Percentiles rank a stretch among this genome's conserved stretches.
Conservation (phyloP, 2,113 vertebrate genomes). For the Sylvia atricapilla region DNA sequence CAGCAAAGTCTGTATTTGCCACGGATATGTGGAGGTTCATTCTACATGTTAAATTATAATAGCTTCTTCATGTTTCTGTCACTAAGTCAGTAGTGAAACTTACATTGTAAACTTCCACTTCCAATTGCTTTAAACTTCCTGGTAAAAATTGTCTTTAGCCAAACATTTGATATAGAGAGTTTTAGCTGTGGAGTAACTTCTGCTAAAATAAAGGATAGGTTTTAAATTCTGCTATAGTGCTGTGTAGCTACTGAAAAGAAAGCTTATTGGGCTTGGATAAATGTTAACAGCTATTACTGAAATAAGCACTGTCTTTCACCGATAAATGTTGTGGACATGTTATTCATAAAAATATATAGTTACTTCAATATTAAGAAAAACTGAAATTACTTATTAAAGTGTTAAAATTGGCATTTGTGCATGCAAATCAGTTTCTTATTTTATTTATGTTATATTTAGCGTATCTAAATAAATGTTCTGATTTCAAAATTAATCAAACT, state of each 20-base stretch:
- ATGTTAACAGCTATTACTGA: neutral
- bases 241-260: neutral
- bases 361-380: neutral
- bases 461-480: neutral
- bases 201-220: neutral
- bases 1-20: slow-evolving; percentile 67
- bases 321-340: neutral
- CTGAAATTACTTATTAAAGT: neutral
- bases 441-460: neutral
- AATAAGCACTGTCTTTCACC: neutral
- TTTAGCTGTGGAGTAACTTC: neutral
- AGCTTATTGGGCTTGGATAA: neutral
- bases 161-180: neutral
- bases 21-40: slow-evolving; percentile 56
- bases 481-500: neutral
- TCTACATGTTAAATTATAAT: slow-evolving; percentile 66
- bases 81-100: neutral
- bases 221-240: neutral
- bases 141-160: neutral
- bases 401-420: neutral
- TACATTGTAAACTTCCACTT: slow-evolving; percentile 60
- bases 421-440: neutral
- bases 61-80: slow-evolving; percentile 7
- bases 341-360: neutral
- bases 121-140: slow-evolving; percentile 30